Conservation (phyloP, 2,888 invertebrate species). For the Acronicta leporina region DNA sequence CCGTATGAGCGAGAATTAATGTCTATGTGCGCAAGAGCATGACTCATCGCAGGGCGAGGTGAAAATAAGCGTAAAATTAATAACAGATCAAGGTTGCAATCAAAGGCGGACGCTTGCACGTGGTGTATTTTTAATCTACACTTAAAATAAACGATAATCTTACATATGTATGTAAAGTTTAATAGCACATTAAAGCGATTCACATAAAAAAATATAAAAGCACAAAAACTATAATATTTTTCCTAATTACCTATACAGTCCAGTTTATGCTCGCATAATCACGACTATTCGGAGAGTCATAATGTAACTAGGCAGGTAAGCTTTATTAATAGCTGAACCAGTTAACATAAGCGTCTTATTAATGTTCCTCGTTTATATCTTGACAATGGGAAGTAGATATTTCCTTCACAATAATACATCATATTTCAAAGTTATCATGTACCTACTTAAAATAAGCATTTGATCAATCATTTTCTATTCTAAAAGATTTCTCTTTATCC, state of each 20-base stretch:
- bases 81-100: constrained; percentile 79
- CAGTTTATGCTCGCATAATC: constrained; percentile 2
- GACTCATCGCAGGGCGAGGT: constrained; percentile 68
- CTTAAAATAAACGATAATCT: constrained; percentile 63
- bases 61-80: constrained; percentile 82
- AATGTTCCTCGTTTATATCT: constrained; percentile 21
- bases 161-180: constrained; percentile 38
- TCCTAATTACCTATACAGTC: constrained; percentile 6
- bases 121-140: constrained; percentile 62
- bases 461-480: constrained; percentile 39
- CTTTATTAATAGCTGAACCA: constrained; percentile 4
- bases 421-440: constrained; percentile 25
- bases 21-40: constrained; percentile 59
- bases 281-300: constrained; percentile 13
- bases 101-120: constrained; percentile 62
- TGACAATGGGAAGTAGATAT: constrained; percentile 1
- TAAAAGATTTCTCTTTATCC: constrained; percentile 18
- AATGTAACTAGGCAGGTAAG: not conserved
- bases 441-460: constrained; percentile 20
- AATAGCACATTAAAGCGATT: constrained; percentile 34
- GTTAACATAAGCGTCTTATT: constrained; percentile 6
- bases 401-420: constrained; percentile 18
- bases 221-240: constrained; percentile 5
- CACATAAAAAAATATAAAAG: constrained; percentile 3
- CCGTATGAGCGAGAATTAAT: constrained; percentile 51